phyloP scores from a whole-genome alignment of 2,888 invertebrate species.

The Capitulum mitella region DNA sequence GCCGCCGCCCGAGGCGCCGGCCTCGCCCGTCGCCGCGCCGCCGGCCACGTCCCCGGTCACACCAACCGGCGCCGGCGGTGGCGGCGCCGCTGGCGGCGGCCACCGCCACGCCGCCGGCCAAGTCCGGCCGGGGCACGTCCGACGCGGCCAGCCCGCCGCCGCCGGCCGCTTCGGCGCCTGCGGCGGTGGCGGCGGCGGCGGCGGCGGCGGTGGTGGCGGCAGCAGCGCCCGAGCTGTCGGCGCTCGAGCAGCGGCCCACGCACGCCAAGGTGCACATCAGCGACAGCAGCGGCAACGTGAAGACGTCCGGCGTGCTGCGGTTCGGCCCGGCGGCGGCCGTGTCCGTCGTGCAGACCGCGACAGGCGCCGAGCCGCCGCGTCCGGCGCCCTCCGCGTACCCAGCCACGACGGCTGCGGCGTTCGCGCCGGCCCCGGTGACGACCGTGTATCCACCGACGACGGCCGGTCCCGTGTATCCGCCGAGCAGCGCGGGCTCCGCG shows the following conservation, averaged over 20 bases:
- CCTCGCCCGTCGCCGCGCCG: constrained; percentile 47
- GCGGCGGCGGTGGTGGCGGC: constrained; percentile 28
- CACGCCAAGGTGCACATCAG: constrained; percentile 29
- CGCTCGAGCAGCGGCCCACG: constrained; percentile 28
- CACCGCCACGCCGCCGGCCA: not conserved
- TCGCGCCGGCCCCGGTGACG: not conserved
- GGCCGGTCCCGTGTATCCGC: not conserved
- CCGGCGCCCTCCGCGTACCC: not conserved
- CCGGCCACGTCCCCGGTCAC: constrained; percentile 41
- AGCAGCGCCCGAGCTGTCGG: not conserved
- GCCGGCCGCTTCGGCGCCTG: constrained; percentile 41
- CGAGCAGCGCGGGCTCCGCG: not conserved
- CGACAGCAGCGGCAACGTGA: constrained; percentile 29
- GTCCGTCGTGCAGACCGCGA: not conserved
- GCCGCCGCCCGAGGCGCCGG: constrained; percentile 18
- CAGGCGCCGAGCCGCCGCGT: not conserved
- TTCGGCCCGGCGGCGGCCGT: constrained; percentile 51
- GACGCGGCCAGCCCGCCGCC: constrained; percentile 34
- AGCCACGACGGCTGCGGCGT: not conserved
- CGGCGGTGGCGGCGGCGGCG: constrained; percentile 24
- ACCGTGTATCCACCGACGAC: not conserved
- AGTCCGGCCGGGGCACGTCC: not conserved
- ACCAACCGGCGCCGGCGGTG: constrained; percentile 52
- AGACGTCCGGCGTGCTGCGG: constrained; percentile 52
- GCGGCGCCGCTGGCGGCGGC: constrained; percentile 43